A percentile compares a stretch with the other conserved stretches of the same genome.
phyloP scores from a whole-genome alignment of 2,113 vertebrate species.

The Petrocephalus microphthalmus region DNA sequence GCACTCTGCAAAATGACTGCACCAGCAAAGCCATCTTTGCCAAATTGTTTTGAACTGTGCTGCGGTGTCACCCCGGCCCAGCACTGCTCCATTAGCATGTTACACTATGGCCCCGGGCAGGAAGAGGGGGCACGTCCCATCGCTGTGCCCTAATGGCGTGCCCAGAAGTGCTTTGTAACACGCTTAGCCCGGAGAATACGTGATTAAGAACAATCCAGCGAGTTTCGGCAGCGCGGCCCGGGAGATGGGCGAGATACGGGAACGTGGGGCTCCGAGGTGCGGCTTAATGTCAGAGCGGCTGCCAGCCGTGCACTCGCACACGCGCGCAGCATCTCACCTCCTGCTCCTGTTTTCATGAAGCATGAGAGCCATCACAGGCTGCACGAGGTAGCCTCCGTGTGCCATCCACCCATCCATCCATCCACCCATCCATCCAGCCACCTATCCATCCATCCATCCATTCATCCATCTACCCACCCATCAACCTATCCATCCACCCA shows the following conservation, averaged over 20 bases:
- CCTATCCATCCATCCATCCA: not conserved
- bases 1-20: not conserved
- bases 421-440: not conserved
- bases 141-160: not conserved
- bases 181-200: not conserved
- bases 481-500: no score
- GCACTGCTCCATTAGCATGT: not conserved
- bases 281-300: not conserved
- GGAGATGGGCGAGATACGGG: not conserved
- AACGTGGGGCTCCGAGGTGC: not conserved
- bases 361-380: not conserved
- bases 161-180: not conserved
- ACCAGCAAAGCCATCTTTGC: not conserved
- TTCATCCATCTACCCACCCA: no score
- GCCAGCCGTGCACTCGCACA: not conserved
- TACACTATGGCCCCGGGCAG: conserved; percentile 7
- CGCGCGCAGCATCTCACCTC: not conserved
- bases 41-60: not conserved
- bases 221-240: not conserved
- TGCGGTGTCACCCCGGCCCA: not conserved
- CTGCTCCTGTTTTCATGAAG: not conserved
- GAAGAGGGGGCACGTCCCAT: not conserved
- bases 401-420: not conserved
- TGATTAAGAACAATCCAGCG: not conserved
- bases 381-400: not conserved